phyloP scores from a whole-genome alignment of 2,888 invertebrate genomes.

The Dermolepida albohirtum region DNA sequence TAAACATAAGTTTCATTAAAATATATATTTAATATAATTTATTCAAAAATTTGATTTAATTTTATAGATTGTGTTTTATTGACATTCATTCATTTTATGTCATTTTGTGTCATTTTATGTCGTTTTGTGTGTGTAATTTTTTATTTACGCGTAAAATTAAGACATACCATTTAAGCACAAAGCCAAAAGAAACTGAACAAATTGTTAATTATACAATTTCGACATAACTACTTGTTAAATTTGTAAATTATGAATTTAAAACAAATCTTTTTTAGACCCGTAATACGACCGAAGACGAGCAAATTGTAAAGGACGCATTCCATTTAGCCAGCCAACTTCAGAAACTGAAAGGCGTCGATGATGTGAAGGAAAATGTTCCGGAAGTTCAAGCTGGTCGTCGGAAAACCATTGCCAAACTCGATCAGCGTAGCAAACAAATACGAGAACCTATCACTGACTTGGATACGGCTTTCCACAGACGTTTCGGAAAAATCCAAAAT shows the following conservation, averaged over 20 bases:
- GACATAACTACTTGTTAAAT: neutral
- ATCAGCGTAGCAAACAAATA: slow-evolving; percentile 45
- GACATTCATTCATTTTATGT: too few relatives aligned
- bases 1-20: too few relatives aligned
- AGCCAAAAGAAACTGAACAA: too few relatives aligned
- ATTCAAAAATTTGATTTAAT: too few relatives aligned
- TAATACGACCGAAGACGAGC: slow-evolving; percentile 84
- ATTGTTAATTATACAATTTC: too few relatives aligned
- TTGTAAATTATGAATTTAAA: neutral
- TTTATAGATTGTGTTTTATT: too few relatives aligned
- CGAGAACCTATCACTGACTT: slow-evolving; percentile 53
- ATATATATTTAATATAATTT: too few relatives aligned
- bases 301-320: slow-evolving; percentile 89
- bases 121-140: too few relatives aligned
- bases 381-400: slow-evolving; percentile 75
- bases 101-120: too few relatives aligned
- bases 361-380: slow-evolving; percentile 81
- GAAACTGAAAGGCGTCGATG: slow-evolving; percentile 82
- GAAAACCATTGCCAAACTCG: slow-evolving; percentile 84
- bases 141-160: too few relatives aligned
- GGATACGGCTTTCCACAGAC: slow-evolving; percentile 54
- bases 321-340: slow-evolving; percentile 90
- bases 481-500: slow-evolving; percentile 47
- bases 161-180: too few relatives aligned
- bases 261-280: slow-evolving; percentile 63